Conservation (phyloP, 2,113 vertebrate genomes). For the Alethe diademata region DNA sequence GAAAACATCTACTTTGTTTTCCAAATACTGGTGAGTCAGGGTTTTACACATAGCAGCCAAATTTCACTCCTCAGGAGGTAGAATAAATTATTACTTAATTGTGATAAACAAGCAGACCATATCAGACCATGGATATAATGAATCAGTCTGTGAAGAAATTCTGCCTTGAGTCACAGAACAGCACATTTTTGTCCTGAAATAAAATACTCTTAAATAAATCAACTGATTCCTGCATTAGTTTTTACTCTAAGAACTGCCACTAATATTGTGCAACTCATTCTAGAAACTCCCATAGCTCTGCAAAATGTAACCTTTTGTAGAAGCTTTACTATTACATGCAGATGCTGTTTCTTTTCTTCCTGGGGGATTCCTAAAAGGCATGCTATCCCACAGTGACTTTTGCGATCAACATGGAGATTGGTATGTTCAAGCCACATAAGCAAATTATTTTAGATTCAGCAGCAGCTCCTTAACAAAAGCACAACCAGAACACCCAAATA, state of each 20-base stretch:
- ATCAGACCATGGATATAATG: not conserved
- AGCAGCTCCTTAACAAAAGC: not conserved
- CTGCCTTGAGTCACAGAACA: not conserved
- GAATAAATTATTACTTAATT: conserved; percentile 44
- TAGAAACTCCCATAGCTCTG: not conserved
- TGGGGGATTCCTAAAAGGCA: not conserved
- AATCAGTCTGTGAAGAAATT: conserved; percentile 2
- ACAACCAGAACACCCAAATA: not conserved
- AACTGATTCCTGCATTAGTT: not conserved
- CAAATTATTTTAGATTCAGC: not conserved
- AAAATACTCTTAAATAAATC: not conserved
- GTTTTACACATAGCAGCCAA: conserved; percentile 34
- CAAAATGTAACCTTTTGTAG: not conserved
- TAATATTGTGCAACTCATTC: not conserved
- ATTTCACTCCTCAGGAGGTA: not conserved
- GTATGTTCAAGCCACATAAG: not conserved
- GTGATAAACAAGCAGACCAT: conserved; percentile 23
- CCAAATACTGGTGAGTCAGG: conserved; percentile 55
- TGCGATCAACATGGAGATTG: not conserved
- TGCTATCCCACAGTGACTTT: not conserved
- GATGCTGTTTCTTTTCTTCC: not conserved
- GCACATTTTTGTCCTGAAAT: not conserved
- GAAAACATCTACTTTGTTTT: conserved; percentile 52
- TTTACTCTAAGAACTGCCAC: not conserved
- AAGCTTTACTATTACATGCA: not conserved